These are phyloP conservation scores for Catocala fraxini DNA, from an alignment of 2,888 invertebrate species.

Conservation along the genomic window DNA sequence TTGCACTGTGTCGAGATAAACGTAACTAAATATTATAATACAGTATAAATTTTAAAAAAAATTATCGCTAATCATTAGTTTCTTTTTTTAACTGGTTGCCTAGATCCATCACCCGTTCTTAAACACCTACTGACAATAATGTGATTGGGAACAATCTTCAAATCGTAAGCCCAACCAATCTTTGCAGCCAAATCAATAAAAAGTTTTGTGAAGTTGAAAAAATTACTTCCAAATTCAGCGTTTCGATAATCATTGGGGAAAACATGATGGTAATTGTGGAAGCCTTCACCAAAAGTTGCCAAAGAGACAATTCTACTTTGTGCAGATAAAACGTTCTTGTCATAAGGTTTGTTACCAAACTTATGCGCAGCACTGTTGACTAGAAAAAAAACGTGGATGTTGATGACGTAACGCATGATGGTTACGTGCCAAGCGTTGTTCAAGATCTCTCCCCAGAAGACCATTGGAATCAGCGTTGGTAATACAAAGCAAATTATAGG, in stretches of 20 bases:
- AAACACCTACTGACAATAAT: slow-evolving; percentile 42
- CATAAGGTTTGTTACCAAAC: slow-evolving; percentile 78
- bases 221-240: slow-evolving; percentile 58
- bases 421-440: slow-evolving; percentile 67
- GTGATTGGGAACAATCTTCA: slow-evolving; percentile 56
- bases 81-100: too few species aligned
- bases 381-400: slow-evolving; percentile 86
- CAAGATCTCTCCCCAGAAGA: slow-evolving; percentile 86
- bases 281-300: slow-evolving; percentile 61
- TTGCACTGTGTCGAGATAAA: too few species aligned
- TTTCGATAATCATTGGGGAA: slow-evolving; percentile 66
- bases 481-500: slow-evolving; percentile 61
- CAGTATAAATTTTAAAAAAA: too few species aligned
- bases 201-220: slow-evolving; percentile 55
- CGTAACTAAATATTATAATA: too few species aligned
- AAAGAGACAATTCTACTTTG: slow-evolving; percentile 28
- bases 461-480: slow-evolving; percentile 85
- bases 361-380: slow-evolving; percentile 90
- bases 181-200: slow-evolving; percentile 67
- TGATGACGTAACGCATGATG: slow-evolving; percentile 85
- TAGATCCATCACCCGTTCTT: slow-evolving; percentile 15
- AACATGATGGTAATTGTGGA: slow-evolving; percentile 69
- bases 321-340: slow-evolving; percentile 61
- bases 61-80: too few species aligned
- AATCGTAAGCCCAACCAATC: slow-evolving; percentile 72